Conservation (phyloP, 2,888 invertebrate genomes). For the Cosmia trapezina region DNA sequence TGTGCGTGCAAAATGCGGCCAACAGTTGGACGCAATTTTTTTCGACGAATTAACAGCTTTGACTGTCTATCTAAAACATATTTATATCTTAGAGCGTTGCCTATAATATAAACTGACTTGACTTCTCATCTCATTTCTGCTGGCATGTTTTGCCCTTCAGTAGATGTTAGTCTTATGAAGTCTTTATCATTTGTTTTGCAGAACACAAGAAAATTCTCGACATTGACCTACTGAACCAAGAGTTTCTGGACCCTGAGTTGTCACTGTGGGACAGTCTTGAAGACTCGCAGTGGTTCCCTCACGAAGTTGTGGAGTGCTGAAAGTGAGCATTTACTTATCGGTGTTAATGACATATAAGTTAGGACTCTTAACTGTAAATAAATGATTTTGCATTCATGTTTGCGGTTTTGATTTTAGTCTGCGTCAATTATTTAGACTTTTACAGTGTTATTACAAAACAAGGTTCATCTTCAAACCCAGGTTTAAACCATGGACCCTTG, state of each 20-base stretch:
- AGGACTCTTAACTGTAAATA: slow-evolving; percentile 52
- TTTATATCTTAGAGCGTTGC: no score
- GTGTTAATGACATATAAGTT: slow-evolving; percentile 33
- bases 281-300: slow-evolving; percentile 95
- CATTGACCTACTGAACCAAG: slow-evolving; percentile 94
- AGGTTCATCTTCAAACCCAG: no score
- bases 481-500: no score
- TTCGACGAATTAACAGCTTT: no score
- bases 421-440: not conserved
- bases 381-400: slow-evolving; percentile 26
- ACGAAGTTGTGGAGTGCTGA: slow-evolving; percentile 92
- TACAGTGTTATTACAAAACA: no score
- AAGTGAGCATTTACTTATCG: slow-evolving; percentile 68
- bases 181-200: slow-evolving; percentile 72
- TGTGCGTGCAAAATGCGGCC: no score
- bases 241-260: slow-evolving; percentile 93
- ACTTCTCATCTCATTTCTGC: not conserved
- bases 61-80: no score
- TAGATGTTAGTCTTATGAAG: not conserved
- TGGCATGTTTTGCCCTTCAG: not conserved
- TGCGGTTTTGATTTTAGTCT: slow-evolving; percentile 14
- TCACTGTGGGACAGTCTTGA: slow-evolving; percentile 95
- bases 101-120: not conserved
- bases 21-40: no score
- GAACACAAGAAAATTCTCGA: slow-evolving; percentile 94